Percentiles rank a stretch among this genome's conserved stretches.
phyloP scores from a whole-genome alignment of 2,888 invertebrate species.

The Brenthis daphne region DNA sequence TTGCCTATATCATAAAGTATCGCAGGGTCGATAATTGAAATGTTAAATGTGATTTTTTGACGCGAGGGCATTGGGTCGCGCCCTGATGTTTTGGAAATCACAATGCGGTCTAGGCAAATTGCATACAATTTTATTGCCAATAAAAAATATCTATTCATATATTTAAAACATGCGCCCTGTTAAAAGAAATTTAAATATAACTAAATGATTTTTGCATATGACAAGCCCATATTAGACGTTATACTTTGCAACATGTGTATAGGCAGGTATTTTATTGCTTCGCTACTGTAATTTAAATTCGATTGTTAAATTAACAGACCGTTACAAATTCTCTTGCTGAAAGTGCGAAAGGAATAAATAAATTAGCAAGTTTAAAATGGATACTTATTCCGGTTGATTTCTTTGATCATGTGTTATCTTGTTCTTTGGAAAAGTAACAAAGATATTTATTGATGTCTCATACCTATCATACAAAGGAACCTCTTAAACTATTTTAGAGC shows the following conservation, averaged over 20 bases:
- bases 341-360: slow-evolving; percentile 45
- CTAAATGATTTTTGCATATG: slow-evolving; percentile 81
- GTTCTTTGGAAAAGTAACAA: neutral
- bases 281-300: slow-evolving; percentile 53
- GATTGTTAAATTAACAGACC: slow-evolving; percentile 66
- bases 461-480: no score
- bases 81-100: slow-evolving; percentile 62
- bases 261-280: slow-evolving; percentile 47
- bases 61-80: slow-evolving; percentile 73
- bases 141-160: slow-evolving; percentile 72
- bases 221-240: slow-evolving; percentile 40
- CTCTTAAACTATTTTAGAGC: no score
- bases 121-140: slow-evolving; percentile 76
- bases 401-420: neutral
- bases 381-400: slow-evolving; percentile 25
- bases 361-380: slow-evolving; percentile 33
- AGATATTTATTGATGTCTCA: neutral
- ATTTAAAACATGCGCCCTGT: slow-evolving; percentile 67
- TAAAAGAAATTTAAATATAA: slow-evolving; percentile 73
- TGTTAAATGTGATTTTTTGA: slow-evolving; percentile 47
- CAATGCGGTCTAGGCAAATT: slow-evolving; percentile 79
- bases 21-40: slow-evolving; percentile 53
- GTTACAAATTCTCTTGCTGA: slow-evolving; percentile 58
- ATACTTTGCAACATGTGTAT: slow-evolving; percentile 48
- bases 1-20: slow-evolving; percentile 44